Conservation (phyloP, 1,140 invertebrate species). For the Battus philenor region DNA sequence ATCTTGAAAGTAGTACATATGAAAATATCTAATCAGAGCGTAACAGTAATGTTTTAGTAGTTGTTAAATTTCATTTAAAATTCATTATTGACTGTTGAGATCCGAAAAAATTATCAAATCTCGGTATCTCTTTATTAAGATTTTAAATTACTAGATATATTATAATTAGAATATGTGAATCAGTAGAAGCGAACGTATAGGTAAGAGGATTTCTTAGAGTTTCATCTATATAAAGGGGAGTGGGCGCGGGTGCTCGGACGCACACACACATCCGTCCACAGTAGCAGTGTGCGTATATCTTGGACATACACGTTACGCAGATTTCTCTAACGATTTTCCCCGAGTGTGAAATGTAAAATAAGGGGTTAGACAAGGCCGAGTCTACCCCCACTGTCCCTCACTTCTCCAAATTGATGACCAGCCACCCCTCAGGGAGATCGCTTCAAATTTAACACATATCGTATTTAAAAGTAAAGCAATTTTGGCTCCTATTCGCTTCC, state of each 20-base stretch:
- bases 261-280: slow-evolving; percentile 24
- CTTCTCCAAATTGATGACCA: slow-evolving; percentile 69
- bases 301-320: slow-evolving; percentile 70
- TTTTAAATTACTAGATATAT: too few species aligned
- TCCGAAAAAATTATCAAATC: too few species aligned
- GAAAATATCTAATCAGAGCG: too few species aligned
- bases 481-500: slow-evolving; percentile 43
- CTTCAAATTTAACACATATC: slow-evolving; percentile 73
- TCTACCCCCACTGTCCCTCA: slow-evolving; percentile 29
- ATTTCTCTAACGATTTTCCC: slow-evolving; percentile 76
- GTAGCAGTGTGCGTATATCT: slow-evolving; percentile 57
- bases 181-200: slow-evolving; percentile 43
- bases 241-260: slow-evolving; percentile 48
- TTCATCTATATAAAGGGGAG: slow-evolving; percentile 60
- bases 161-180: slow-evolving; percentile 36
- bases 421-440: slow-evolving; percentile 63
- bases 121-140: too few species aligned
- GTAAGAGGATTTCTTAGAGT: slow-evolving; percentile 72
- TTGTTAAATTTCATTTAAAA: too few species aligned
- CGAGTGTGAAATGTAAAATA: slow-evolving; percentile 76
- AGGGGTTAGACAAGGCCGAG: slow-evolving; percentile 67
- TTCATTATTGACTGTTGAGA: too few species aligned
- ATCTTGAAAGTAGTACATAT: too few species aligned
- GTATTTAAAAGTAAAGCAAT: slow-evolving; percentile 65
- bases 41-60: too few species aligned